These are phyloP conservation scores for Phyto melanocephala DNA, from an alignment of 2,888 invertebrate species.

Conservation along the genomic window DNA sequence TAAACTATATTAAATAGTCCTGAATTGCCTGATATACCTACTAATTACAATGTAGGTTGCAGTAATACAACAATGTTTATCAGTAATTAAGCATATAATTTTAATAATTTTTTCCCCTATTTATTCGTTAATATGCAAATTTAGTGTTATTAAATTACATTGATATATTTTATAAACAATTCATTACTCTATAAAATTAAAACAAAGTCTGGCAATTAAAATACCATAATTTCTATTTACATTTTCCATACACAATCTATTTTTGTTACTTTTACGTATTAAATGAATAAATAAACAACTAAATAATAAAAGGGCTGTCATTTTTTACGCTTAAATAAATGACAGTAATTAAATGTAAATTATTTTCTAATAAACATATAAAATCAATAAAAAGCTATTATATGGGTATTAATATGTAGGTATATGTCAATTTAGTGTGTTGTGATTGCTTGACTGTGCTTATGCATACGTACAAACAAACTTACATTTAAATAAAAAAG, in stretches of 20 bases:
- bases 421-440: neutral
- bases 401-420: neutral
- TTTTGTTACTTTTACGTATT: neutral
- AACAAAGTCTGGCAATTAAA: conserved; percentile 34
- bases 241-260: neutral
- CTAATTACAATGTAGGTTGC: neutral
- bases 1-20: too few relatives aligned
- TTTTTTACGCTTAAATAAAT: conserved; percentile 39
- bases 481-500: too few relatives aligned
- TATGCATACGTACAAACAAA: too few relatives aligned
- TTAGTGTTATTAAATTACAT: conserved; percentile 8
- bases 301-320: too few relatives aligned
- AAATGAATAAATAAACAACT: conserved; percentile 28
- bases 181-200: conserved; percentile 23
- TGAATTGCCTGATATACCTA: neutral
- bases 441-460: neutral
- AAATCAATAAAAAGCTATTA: conserved; percentile 21
- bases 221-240: neutral
- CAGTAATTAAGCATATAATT: conserved; percentile 29
- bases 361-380: conserved; percentile 50
- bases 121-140: conserved; percentile 13
- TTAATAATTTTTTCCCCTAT: too few relatives aligned
- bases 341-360: conserved; percentile 44
- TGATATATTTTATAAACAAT: neutral
- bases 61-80: neutral